Conservation (phyloP, 2,797 vertebrate genomes). For the Oreochromis mossambicus region DNA sequence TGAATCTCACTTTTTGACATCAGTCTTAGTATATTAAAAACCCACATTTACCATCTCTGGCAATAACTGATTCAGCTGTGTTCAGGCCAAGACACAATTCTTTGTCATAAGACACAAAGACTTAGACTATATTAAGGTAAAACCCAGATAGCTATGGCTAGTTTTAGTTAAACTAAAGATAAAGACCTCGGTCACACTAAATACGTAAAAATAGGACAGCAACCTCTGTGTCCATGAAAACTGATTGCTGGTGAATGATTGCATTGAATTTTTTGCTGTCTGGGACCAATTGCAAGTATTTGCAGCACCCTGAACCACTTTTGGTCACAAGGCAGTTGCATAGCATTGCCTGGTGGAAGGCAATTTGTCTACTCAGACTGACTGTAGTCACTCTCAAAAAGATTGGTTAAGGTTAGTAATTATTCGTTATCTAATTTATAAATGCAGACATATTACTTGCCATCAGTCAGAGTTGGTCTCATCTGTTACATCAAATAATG, state of each 20-base stretch:
- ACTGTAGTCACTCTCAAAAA: too few species aligned
- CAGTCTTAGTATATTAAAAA: background rate
- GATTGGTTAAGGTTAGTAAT: too few species aligned
- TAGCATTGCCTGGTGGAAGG: too few species aligned
- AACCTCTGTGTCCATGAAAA: background rate
- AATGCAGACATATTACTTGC: background rate
- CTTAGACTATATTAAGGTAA: background rate
- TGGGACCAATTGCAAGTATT: background rate
- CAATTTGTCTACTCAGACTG: too few species aligned
- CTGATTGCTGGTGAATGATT: background rate
- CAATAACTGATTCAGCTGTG: background rate
- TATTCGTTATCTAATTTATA: background rate
- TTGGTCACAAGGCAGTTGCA: background rate
- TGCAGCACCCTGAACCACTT: background rate
- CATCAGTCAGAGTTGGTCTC: background rate
- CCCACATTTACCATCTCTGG: background rate
- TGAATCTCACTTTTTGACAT: background rate
- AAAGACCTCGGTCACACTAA: accelerated
- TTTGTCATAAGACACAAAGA: background rate
- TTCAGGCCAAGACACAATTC: accelerated
- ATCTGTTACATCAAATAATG: background rate
- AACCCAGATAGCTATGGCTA: background rate
- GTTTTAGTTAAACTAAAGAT: background rate
- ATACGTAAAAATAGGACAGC: background rate
- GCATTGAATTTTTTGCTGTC: background rate